Evolutionary conservation across 2,113 vertebrate species (phyloP).

Genomic region (Pseudopipra pipra): DNA sequence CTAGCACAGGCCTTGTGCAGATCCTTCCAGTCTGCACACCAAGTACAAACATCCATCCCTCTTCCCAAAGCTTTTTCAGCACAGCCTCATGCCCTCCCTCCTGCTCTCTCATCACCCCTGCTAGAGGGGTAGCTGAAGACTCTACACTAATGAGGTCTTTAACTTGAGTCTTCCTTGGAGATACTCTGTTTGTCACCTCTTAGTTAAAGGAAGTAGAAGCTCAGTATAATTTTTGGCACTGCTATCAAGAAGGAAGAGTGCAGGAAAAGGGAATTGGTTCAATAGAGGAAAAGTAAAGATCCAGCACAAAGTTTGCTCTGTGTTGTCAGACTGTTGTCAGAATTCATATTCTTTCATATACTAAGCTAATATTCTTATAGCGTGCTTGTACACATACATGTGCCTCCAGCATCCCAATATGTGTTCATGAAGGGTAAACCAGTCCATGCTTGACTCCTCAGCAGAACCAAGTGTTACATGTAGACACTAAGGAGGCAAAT

Average conservation of each 20-base stretch:
- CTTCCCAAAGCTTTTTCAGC: not conserved
- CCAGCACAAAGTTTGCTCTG: not conserved
- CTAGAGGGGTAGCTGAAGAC: not conserved
- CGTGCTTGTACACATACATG: accelerated
- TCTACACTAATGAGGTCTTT: not conserved
- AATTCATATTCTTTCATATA: not conserved
- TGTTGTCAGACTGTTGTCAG: not conserved
- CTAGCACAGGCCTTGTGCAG: not conserved
- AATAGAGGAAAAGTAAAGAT: not conserved
- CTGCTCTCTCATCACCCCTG: not conserved
- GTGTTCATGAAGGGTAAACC: not conserved
- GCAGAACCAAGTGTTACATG: not conserved
- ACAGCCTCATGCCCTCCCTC: not conserved
- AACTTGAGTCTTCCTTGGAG: not conserved
- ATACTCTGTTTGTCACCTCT: not conserved
- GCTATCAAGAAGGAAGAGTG: not conserved
- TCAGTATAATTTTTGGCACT: not conserved
- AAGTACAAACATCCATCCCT: not conserved
- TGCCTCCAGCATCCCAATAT: not conserved
- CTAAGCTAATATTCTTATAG: not conserved
- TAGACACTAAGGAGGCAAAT: not conserved
- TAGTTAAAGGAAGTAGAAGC: not conserved
- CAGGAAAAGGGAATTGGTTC: not conserved
- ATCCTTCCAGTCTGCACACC: not conserved
- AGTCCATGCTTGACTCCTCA: not conserved